These are phyloP conservation scores for Strigamia maritima DNA, from an alignment of 2,888 invertebrate genomes.

Conservation along the genomic window DNA sequence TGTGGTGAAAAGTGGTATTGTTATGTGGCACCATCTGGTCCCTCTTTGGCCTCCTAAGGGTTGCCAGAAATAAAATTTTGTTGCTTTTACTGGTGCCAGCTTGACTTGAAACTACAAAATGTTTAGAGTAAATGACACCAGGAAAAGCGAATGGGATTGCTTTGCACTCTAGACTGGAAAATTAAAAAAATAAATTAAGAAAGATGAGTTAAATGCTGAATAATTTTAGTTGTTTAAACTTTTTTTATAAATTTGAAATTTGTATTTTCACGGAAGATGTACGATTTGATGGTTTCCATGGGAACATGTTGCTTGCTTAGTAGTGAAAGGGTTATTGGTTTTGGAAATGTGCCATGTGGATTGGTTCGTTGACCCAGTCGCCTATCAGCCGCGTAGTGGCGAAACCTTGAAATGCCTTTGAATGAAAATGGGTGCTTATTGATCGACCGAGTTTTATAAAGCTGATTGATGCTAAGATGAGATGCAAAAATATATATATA, in stretches of 20 bases:
- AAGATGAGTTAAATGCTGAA: not conserved
- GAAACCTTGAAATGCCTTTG: constrained; percentile 30
- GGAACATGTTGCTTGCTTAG: constrained; percentile 13
- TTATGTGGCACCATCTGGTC: constrained; percentile 7
- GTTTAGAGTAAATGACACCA: not conserved
- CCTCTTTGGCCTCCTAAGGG: constrained; percentile 24
- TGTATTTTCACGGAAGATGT: not conserved
- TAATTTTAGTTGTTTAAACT: not conserved
- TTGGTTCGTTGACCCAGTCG: constrained; percentile 27
- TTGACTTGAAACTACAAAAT: not conserved
- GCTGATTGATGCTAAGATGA: constrained; percentile 18
- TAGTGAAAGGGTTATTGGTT: constrained; percentile 23
- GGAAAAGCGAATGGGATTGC: too few relatives aligned
- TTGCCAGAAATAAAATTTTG: constrained; percentile 29
- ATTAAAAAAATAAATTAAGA: not conserved
- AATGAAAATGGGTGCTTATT: constrained; percentile 24
- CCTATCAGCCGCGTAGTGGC: constrained; percentile 26
- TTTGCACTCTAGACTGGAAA: not conserved
- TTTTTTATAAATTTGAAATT: not conserved
- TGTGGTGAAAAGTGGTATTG: constrained; percentile 27
- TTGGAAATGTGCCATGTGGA: constrained; percentile 31
- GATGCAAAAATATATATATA: not conserved
- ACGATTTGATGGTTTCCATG: not conserved
- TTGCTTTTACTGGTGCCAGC: not conserved
- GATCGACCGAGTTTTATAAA: constrained; percentile 5